These are phyloP conservation scores for Panthera leo DNA, from an alignment of 2,113 vertebrate genomes.

Conservation along the genomic window DNA sequence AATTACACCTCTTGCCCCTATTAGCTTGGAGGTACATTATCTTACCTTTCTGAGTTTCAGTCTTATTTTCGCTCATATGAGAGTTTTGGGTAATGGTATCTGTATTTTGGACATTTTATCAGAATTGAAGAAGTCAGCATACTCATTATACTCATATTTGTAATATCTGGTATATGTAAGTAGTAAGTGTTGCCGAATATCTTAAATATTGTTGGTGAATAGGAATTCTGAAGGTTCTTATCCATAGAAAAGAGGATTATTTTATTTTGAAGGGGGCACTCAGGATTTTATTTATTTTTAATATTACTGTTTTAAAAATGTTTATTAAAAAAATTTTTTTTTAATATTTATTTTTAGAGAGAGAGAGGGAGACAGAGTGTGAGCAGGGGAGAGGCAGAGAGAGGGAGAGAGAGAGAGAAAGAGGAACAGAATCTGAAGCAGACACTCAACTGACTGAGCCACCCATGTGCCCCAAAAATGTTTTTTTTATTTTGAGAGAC, in stretches of 20 bases:
- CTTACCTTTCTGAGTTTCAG: background rate
- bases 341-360: too few species aligned
- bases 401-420: too few species aligned
- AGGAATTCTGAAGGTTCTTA: conserved; percentile 16
- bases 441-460: too few species aligned
- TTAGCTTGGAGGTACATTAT: background rate
- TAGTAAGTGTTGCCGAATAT: background rate
- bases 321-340: background rate
- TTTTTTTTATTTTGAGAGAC: too few species aligned
- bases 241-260: background rate
- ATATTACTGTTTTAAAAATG: too few species aligned
- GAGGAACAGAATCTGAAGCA: too few species aligned
- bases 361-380: too few species aligned
- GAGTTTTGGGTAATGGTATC: background rate
- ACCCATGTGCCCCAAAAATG: too few species aligned
- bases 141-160: background rate
- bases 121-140: background rate
- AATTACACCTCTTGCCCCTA: background rate
- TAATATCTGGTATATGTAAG: background rate
- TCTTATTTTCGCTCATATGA: background rate
- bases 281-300: too few species aligned
- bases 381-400: too few species aligned
- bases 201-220: background rate
- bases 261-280: too few species aligned
- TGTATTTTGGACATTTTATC: conserved; percentile 20